These are phyloP conservation scores for Vulpes lagopus DNA, from an alignment of 2,113 vertebrate species.

Conservation along the genomic window DNA sequence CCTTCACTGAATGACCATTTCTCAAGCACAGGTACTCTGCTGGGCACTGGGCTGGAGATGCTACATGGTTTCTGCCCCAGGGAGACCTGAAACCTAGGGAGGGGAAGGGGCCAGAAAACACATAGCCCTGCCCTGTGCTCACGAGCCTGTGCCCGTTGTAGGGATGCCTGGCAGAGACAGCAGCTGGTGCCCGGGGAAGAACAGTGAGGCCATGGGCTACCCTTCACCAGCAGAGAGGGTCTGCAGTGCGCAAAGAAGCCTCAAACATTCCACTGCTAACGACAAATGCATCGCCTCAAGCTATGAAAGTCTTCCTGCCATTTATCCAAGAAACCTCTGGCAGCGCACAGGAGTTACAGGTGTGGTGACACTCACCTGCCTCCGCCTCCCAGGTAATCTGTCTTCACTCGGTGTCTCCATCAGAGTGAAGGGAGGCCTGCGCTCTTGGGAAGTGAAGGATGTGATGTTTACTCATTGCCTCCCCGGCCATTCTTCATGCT, in stretches of 20 bases:
- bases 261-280: accelerated
- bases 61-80: background rate
- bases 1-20: background rate
- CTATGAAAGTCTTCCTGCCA: accelerated
- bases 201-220: accelerated
- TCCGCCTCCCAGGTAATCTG: background rate
- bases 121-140: too few relatives aligned
- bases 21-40: too few relatives aligned
- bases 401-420: background rate
- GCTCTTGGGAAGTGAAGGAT: background rate
- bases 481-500: accelerated
- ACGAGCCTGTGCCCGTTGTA: accelerated
- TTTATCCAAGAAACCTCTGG: background rate
- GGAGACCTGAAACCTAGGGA: background rate
- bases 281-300: background rate
- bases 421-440: accelerated
- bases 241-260: accelerated
- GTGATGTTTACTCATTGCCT: background rate
- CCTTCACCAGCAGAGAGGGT: background rate
- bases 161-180: background rate
- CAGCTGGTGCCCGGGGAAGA: background rate
- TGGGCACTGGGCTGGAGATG: background rate
- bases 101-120: accelerated
- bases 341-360: accelerated
- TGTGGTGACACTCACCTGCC: accelerated